Conservation (phyloP, 1,140 invertebrate genomes). For the Centruroides sculpturatus region DNA sequence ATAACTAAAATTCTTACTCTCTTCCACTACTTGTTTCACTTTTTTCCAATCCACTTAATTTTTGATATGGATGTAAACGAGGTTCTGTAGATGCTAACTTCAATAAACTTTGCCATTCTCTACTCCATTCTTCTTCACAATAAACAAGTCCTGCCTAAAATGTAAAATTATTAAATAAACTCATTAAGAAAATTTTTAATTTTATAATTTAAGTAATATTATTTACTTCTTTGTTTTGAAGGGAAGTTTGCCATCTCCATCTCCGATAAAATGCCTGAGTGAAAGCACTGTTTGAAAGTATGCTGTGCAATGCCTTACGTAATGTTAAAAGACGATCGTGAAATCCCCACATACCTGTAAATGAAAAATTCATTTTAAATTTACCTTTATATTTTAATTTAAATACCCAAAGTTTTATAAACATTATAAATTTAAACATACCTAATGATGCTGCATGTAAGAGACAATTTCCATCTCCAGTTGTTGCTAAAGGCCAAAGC, state of each 20-base stretch:
- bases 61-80: constrained; percentile 22
- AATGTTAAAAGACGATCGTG: constrained; percentile 69
- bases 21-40: neutral
- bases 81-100: constrained; percentile 52
- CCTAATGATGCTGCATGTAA: constrained; percentile 74
- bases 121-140: constrained; percentile 64
- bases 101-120: constrained; percentile 67
- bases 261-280: constrained; percentile 48
- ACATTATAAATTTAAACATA: constrained; percentile 20
- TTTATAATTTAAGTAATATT: neutral
- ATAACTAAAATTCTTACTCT: neutral
- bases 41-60: constrained; percentile 21
- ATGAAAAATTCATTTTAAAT: neutral
- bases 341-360: constrained; percentile 67
- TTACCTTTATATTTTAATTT: neutral
- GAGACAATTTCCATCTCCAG: constrained; percentile 77
- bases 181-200: neutral
- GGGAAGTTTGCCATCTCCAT: constrained; percentile 49
- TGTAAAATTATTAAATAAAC: constrained; percentile 22
- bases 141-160: constrained; percentile 36
- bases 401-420: too few relatives aligned
- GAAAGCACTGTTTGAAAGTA: constrained; percentile 44
- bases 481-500: constrained; percentile 44
- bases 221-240: constrained; percentile 46
- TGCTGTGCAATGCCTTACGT: constrained; percentile 59